These are phyloP conservation scores for Centropus unirufus DNA, from an alignment of 2,113 vertebrate species.

Conservation along the genomic window DNA sequence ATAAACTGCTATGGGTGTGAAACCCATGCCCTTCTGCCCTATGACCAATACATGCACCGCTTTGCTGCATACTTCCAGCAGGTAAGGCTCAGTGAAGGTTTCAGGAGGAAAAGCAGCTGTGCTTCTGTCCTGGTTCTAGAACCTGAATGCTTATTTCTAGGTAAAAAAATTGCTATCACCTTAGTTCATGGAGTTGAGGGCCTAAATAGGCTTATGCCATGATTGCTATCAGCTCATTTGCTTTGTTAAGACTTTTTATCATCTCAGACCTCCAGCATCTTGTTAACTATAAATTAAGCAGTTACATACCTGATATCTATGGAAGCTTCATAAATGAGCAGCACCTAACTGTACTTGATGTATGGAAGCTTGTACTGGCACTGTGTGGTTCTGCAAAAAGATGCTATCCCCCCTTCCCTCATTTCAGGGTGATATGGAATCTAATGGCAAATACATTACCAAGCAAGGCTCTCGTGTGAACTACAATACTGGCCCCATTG, in stretches of 20 bases:
- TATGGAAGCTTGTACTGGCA: background rate
- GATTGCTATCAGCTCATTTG: accelerated
- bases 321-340: background rate
- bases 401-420: background rate
- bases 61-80: constrained; percentile 99
- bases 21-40: constrained; percentile 93
- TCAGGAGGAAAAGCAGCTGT: accelerated
- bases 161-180: background rate
- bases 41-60: constrained; percentile 98
- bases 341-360: background rate
- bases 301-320: background rate
- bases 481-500: constrained; percentile 92
- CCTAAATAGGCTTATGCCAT: background rate
- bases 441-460: constrained; percentile 95
- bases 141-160: background rate
- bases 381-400: background rate
- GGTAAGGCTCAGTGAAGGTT: constrained; percentile 70
- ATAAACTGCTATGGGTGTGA: constrained; percentile 94
- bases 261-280: background rate
- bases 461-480: constrained; percentile 85
- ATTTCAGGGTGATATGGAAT: constrained; percentile 95
- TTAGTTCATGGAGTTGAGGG: background rate
- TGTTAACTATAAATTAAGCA: background rate
- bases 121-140: background rate
- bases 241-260: background rate